Evolutionary conservation across 2,113 vertebrate genomes (phyloP), one percentile per base, ranked within the genome.

Genomic region (Pelusios castaneus): DNA sequence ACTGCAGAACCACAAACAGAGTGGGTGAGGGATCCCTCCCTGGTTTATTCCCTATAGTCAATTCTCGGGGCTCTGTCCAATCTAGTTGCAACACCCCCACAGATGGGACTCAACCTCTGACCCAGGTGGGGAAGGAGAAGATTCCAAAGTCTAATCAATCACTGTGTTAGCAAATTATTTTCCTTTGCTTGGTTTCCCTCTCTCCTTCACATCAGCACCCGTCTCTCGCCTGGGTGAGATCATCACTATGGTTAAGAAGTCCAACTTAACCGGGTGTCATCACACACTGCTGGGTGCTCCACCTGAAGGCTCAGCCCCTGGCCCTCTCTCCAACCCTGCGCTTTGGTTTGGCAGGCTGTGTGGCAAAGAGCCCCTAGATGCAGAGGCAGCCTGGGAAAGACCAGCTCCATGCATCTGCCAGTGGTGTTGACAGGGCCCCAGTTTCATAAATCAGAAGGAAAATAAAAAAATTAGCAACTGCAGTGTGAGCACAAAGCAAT

Each of bases 401-500:
- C 49, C n/a, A 63, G 79, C 29, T 56, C 78, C 81, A 60, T 47
- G 75, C 27, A 29, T 21, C 82, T 77, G 63, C 25, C 29, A 75
- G 41, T 52, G 51, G 47, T 24, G 29, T 31, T 45, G 52, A 60
- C 82, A 34, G 84, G 51, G 5, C 34, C 60, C 63, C 81, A 41
- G 80, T 90, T 85, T 90, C 73, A 63, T 56, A 80, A 80, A 63
- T 88, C 52, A 80, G 78, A 49, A 67, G 51, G 67, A 80, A 92
- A 92, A 92, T 41, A 82, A 80, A 84, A 92, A 92, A 88, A 88
- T 92, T 84, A 92, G 81, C 77, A 88, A 76, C 60, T 84, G 76
- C 81, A 60, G 81, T 75, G 58, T 88, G 76, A 84, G 81, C 81
- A 75, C 51, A 43, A 88, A 84, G 51, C 60, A 80, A 83, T 52